Conservation (phyloP, 2,797 vertebrate species). For the Rhinophrynus dorsalis region DNA sequence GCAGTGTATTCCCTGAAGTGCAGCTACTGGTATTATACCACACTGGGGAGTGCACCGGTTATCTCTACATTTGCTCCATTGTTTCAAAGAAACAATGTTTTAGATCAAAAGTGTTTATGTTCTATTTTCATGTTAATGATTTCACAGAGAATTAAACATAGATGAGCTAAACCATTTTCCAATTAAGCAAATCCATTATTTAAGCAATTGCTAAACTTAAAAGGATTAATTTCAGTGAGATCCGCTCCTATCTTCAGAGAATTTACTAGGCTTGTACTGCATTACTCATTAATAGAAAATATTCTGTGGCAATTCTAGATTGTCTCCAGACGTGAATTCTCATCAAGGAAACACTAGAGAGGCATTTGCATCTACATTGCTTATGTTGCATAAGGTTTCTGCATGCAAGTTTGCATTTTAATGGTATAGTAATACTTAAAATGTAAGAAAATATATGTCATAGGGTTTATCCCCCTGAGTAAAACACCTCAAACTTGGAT, state of each 20-base stretch:
- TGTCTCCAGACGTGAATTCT: not conserved
- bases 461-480: too few species aligned
- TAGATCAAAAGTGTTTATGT: too few species aligned
- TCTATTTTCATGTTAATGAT: constrained; percentile 43
- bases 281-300: constrained; percentile 23
- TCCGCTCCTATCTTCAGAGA: constrained; percentile 27
- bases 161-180: constrained; percentile 39
- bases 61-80: too few species aligned
- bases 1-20: too few species aligned
- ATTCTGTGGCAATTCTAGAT: not conserved
- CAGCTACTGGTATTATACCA: too few species aligned
- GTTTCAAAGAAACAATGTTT: constrained; percentile 25
- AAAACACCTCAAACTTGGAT: too few species aligned
- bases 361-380: not conserved
- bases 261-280: constrained; percentile 23
- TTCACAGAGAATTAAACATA: constrained; percentile 34
- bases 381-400: too few species aligned
- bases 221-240: constrained; percentile 26
- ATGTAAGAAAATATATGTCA: too few species aligned
- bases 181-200: constrained; percentile 38
- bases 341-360: not conserved
- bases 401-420: too few species aligned
- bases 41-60: too few species aligned
- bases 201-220: constrained; percentile 42
- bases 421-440: too few species aligned